A percentile compares a stretch with the other conserved stretches of the same genome.
Evolutionary conservation across 2,888 invertebrate genomes (phyloP).

Genomic region (Endomychus coccineus): DNA sequence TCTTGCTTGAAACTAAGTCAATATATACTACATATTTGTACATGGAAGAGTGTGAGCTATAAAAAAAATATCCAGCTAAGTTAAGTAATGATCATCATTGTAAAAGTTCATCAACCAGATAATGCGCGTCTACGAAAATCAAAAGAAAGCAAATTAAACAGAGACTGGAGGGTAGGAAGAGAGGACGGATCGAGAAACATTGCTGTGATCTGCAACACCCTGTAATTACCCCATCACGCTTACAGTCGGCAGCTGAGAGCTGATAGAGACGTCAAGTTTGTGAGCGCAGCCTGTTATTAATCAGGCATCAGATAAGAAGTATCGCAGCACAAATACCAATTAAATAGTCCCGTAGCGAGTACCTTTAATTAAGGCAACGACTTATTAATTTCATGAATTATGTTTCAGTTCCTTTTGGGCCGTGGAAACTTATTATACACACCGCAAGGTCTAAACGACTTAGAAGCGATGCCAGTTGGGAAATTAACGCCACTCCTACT

Average conservation of each 20-base stretch:
- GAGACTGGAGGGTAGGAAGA: slow-evolving; percentile 7
- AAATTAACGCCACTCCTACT: slow-evolving; percentile 11
- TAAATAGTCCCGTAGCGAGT: slow-evolving; percentile 24
- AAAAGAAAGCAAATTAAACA: slow-evolving; percentile 15
- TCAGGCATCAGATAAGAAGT: slow-evolving; percentile 27
- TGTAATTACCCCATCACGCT: slow-evolving; percentile 22
- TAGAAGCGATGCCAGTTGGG: slow-evolving; percentile 3
- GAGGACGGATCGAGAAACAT: slow-evolving; percentile 9
- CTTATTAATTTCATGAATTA: slow-evolving; percentile 17
- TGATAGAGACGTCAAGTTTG: slow-evolving; percentile 26
- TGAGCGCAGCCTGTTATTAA: slow-evolving; percentile 24
- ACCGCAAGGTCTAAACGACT: neutral
- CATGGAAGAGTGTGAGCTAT: too few species aligned
- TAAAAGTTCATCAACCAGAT: slow-evolving; percentile 15
- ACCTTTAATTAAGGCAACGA: slow-evolving; percentile 25
- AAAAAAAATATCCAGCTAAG: too few species aligned
- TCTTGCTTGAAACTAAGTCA: too few species aligned
- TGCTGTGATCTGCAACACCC: slow-evolving; percentile 17
- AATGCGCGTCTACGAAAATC: slow-evolving; percentile 13
- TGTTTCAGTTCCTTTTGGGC: neutral
- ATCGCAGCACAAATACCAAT: slow-evolving; percentile 26
- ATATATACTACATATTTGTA: too few species aligned
- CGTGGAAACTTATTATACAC: neutral
- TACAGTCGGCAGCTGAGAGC: slow-evolving; percentile 23
- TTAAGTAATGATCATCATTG: too few species aligned